Evolutionary conservation across 2,797 vertebrate genomes (phyloP), one percentile per base, ranked within the genome.

Genomic region (Acipenser oxyrinchus): DNA sequence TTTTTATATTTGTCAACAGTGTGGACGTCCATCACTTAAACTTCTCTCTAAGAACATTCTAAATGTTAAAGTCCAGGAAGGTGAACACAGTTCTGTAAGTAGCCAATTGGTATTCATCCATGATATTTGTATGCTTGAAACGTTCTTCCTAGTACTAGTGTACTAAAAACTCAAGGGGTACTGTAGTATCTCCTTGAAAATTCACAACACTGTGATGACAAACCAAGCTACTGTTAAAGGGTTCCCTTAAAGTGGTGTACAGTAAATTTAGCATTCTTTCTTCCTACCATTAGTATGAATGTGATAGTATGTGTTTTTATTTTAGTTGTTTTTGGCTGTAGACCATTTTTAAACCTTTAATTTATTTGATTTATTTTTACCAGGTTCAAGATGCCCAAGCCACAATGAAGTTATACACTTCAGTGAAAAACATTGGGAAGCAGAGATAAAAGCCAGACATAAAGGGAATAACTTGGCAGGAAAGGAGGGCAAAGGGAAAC

Each of bases 381-480:
- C 72, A 99, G 96, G 80, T 98, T 68, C 94, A 98, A 75, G 96
- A 99, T 0, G 95, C 96, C 0, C 96, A 97, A 77, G 93, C 90
- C 23, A 92, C 96, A 1, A 99, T 98, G 96, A 89, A 92, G 59
- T 87, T 99, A 6, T 99, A 99, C 78, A 83, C 92, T 0, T 59
- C 90, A 69, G 96, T 84, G 72, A 97, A 86, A 93, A 91, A 75
- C 77, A 90, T 1, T 99, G 96, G 96, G 96, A 98, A 77, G 86
- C 80, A 6, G 77, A 79, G 0, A 49, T 90, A 52, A 91, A 85
- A 80, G 83, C 71, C 58, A 84, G 75, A 48, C 55, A 59, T 0
- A 83, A 67, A 6, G 18, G 2, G 13, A 78, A 76, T 68, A 81
- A 72, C 68, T 65, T 72, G 60, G 62, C 62, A 0, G 68, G 0